Evolutionary conservation across 2,113 vertebrate species (phyloP), one percentile per base, ranked within the genome.

Genomic region (Aptenodytes patagonicus): DNA sequence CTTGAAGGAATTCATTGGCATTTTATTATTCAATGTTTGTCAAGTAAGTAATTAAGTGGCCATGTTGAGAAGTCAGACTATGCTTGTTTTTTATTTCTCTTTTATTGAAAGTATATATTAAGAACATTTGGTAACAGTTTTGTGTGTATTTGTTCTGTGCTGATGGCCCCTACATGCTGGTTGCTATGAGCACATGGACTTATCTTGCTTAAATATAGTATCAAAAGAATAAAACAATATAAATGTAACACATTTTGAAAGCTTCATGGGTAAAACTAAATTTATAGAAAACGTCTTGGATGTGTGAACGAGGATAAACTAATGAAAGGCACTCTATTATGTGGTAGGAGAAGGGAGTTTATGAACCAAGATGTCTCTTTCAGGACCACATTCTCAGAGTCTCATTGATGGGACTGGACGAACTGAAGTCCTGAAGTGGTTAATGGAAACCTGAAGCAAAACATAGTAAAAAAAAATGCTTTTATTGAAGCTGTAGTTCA

Each of bases 71-170:
- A 95, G 81, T 75, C 81, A 69, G 46, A 44, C 54, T 80, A 52
- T 36, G 68, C 21, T 71, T 69, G 60, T 1, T 61, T 96, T 96
- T 84, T 96, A 40, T 94, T 95, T 95, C 86, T 95, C 42, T 89
- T 82, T 84, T 93, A 42, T 38, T 88, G 49, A 75, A 96, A 95
- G 65, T 89, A 40, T 92, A 93, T 73, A 80, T 38, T 85, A 71
- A 68, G 81, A 83, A 94, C 93, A 95, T 96, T 96, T 98, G 96
- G 92, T 79, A 96, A 82, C 76, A 93, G 95, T 95, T 95, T 93
- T 36, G 22, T 72, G 19, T 44, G 66, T 64, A 61, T 94, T 93
- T 98, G 36, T 95, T 94, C 89, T 93, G 34, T 88, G 68, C 36
- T 96, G 85, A 95, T 95, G 84, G 81, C 36, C 70, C 7, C 55